Conservation (phyloP, 1,140 invertebrate genomes). For the Panulirus ornatus region DNA sequence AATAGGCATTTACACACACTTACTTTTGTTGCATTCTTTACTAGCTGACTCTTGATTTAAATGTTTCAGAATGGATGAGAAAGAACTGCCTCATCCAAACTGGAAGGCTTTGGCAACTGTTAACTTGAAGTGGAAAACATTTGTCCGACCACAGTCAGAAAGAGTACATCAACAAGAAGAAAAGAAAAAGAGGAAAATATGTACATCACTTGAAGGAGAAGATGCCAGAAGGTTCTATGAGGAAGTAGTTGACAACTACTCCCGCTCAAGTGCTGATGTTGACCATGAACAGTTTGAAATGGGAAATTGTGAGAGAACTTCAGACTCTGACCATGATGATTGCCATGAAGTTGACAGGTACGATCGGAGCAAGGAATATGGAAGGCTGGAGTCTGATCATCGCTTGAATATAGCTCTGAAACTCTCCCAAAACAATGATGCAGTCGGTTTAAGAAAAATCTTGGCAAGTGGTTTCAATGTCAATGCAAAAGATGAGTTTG, state of each 20-base stretch:
- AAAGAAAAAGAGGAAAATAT: not conserved
- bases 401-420: constrained; percentile 24
- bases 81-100: constrained; percentile 29
- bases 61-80: constrained; percentile 15
- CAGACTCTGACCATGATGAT: not conserved
- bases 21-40: too few relatives aligned
- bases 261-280: not conserved
- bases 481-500: constrained; percentile 54
- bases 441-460: not conserved
- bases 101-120: constrained; percentile 53
- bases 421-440: constrained; percentile 46
- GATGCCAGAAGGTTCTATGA: constrained; percentile 38
- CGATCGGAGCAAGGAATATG: not conserved
- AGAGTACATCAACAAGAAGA: not conserved
- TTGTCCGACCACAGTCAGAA: constrained; percentile 26
- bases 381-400: constrained; percentile 1
- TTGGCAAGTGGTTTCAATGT: constrained; percentile 40
- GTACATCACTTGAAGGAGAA: constrained; percentile 32
- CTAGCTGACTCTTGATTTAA: not conserved
- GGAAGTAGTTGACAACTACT: not conserved
- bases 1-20: too few relatives aligned
- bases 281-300: not conserved
- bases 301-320: not conserved
- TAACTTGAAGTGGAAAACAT: constrained; percentile 55
- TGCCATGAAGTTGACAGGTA: too few relatives aligned